phyloP scores from a whole-genome alignment of 35 echinoderm and acorn worm species.

The Heliocidaris erythrogramma region DNA sequence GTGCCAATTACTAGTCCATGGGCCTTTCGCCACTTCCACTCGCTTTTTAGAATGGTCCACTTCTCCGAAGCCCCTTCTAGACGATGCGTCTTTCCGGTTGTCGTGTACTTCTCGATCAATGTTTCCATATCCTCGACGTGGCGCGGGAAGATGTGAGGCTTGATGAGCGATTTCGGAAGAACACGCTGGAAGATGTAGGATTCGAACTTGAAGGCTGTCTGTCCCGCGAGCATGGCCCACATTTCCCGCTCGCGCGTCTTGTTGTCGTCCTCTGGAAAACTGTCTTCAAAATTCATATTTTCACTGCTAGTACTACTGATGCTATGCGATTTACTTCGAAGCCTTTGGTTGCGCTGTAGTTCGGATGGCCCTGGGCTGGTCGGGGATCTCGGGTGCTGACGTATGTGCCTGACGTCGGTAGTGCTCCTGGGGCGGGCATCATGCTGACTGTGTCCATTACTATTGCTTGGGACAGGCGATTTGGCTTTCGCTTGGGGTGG shows the following conservation, averaged over 20 bases:
- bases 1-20: slow-evolving; percentile 72
- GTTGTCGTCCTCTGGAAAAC: slow-evolving; percentile 71
- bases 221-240: slow-evolving; percentile 99
- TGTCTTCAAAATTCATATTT: not conserved
- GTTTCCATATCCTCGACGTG: slow-evolving; percentile 87
- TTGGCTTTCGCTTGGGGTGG: not conserved
- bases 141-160: slow-evolving; percentile 96
- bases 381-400: not conserved
- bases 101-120: slow-evolving; percentile 85
- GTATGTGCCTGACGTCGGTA: slow-evolving; percentile 31
- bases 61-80: slow-evolving; percentile 88
- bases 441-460: not conserved
- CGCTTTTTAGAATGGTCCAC: slow-evolving; percentile 75
- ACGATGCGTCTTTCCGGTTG: slow-evolving; percentile 54
- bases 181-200: slow-evolving; percentile 93
- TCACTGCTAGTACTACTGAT: slow-evolving; percentile 13
- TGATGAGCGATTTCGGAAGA: slow-evolving; percentile 86
- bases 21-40: slow-evolving; percentile 77
- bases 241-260: slow-evolving; percentile 82
- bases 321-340: slow-evolving; percentile 28
- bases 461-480: not conserved
- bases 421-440: not conserved
- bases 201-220: slow-evolving; percentile 88
- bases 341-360: not conserved
- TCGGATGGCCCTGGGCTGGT: not conserved